Base-by-base conservation (phyloP, 2,888 invertebrate genomes). In the Conchocele bisecta region DNA sequence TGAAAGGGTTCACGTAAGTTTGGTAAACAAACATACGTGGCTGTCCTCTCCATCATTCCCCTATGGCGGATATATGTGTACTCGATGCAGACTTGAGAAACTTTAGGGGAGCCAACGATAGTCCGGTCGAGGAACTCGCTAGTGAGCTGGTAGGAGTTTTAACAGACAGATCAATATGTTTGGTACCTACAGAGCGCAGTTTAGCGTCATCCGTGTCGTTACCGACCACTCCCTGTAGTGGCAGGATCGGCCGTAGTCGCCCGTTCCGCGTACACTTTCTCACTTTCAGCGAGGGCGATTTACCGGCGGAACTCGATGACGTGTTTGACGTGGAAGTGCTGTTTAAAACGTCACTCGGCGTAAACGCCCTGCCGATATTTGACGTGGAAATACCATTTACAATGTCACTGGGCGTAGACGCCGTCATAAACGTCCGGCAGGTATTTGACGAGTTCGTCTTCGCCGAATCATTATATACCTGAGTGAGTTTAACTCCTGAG, bases 201-300 rank as follows among this genome's bases (percentile, higher is more conserved):
- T 75, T 75, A 3, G 65, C 39, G 26, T 75, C 75, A 39, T 75
- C 75, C 1, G 75, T 66, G 42, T 70, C 48, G 44, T 75, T 75
- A 6, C 63, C 75, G 5, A 65, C 44, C 13, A 37, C 37, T 9
- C 65, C 39, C 5, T 51, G 42, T 28, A 51, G 44, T 1, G 28
- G 26, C 1, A 31, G 50, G 20, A n/a, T n/a, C n/a, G n/a, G n/a
- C n/a, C 26, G 53, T 48, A 50, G 48, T 59, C 64, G 31, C 44
- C 31, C 28, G 29, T 31, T 42, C 17, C 51, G 33, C 39, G 37
- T 50, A 20, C 37, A 35, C 37, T 53, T 59, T 17, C 70, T 22
- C 5, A 46, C 44, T 13, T 46, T 26, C 7, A 50, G 26, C 17
- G 50, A 11, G n/a, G 31, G 39, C 9, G 28, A n/a, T 50, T 44